Base-by-base conservation (phyloP, 2,888 invertebrate genomes). In the Aphrophora alni region DNA sequence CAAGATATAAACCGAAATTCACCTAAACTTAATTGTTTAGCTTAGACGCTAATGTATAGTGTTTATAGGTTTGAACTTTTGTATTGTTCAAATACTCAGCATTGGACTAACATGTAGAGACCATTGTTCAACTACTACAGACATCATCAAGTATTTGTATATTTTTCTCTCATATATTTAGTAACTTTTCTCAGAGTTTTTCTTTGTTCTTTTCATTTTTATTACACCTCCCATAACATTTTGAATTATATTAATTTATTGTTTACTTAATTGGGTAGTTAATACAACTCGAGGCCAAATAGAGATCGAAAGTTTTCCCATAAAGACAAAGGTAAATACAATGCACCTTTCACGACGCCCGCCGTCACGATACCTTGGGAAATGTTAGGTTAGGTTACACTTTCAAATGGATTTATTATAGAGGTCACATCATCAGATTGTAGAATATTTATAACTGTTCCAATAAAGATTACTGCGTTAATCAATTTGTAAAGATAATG, bases 271-370 rank as follows among this genome's bases (percentile, higher is more conserved):
- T 59, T 59, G 59, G 12, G 59, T 59, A 59, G 59, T 59, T 21
- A 21, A 3, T 59, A 59, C 12, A 4, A 2, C 59, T 21, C 59
- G 59, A 59, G 59, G 59, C 59, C 21, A 14, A 21, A 7, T 21
- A 21, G 12, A 59, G 59, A 5, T 59, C 21, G 59, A 59, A 59
- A 59, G 59, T 59, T 59, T 59, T 59, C 59, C 59, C 59, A 59
- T 59, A 59, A 44, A 59, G 59, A 59, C 59, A 59, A 59, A 59
- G 59, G 59, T 59, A 59, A 59, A 59, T 21, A 59, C 21, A 59
- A 59, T 59, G 59, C 59, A 59, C 59, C 59, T n/a, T 59, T 59
- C 59, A 59, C 59, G 59, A 59, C 59, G 14, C 59, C 59, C 1
- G 59, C 44, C 14, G 59, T 59, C 59, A 59, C 59, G 59, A 59